Conservation (phyloP, 2,888 invertebrate genomes). For the Agrotis clavis region DNA sequence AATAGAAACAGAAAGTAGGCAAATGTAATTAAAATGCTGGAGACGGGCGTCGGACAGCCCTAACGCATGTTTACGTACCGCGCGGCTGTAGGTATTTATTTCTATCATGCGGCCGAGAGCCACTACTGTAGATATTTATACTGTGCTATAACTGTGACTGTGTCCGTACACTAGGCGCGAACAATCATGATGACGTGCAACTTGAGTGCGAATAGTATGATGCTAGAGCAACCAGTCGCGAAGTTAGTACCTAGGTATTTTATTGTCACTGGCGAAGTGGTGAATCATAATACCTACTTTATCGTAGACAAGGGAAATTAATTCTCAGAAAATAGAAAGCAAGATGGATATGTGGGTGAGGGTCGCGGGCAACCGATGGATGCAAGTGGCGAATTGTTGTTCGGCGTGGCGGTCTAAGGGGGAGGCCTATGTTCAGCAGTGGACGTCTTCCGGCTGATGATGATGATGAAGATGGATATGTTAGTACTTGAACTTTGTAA, state of each 20-base stretch:
- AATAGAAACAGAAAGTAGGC: too few species aligned
- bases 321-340: constrained; percentile 14
- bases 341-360: background rate
- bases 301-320: background rate
- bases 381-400: too few species aligned
- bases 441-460: too few species aligned
- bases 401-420: too few species aligned
- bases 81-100: too few species aligned
- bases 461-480: background rate
- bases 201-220: constrained; percentile 13
- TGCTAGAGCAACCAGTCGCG: constrained; percentile 8
- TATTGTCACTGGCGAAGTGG: constrained; percentile 16
- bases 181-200: constrained; percentile 13
- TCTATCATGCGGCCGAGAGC: too few species aligned
- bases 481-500: constrained; percentile 5
- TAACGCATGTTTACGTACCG: too few species aligned
- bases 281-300: constrained; percentile 2
- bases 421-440: too few species aligned
- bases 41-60: too few species aligned
- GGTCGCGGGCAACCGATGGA: too few species aligned
- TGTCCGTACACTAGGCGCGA: constrained; percentile 13
- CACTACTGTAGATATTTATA: too few species aligned
- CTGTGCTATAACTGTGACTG: constrained; percentile 2
- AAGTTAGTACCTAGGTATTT: constrained; percentile 3
- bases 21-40: too few species aligned